These are phyloP conservation scores for Varanus salvator DNA, from an alignment of 2,113 vertebrate genomes.

Conservation along the genomic window DNA sequence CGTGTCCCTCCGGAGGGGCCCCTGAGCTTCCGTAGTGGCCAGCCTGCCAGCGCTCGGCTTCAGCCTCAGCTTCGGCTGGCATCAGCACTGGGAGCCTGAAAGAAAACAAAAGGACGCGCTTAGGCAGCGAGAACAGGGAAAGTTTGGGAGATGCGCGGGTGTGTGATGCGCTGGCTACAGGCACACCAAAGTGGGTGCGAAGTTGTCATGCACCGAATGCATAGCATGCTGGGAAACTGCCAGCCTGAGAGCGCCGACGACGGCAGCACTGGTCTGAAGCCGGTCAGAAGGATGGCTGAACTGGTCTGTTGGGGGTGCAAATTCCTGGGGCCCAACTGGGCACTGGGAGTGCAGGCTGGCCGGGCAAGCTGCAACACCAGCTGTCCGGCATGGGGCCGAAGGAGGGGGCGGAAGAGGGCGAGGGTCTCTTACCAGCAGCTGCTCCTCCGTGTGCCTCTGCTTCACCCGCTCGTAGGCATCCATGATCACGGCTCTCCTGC, in stretches of 20 bases:
- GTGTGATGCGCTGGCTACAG: neutral
- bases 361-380: neutral
- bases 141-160: neutral
- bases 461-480: constrained; percentile 3
- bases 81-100: neutral
- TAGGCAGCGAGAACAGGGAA: too few species aligned
- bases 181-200: neutral
- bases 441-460: neutral
- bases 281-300: too few species aligned
- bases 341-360: neutral
- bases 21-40: too few species aligned
- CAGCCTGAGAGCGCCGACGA: neutral
- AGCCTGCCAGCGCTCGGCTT: too few species aligned
- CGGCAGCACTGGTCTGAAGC: neutral
- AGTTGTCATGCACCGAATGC: too few species aligned
- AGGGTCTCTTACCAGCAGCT: neutral
- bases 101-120: neutral
- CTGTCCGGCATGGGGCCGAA: neutral
- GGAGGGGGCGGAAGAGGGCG: too few species aligned
- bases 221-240: too few species aligned
- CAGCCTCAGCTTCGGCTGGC: neutral
- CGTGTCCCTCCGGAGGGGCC: too few species aligned
- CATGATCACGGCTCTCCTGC: constrained; percentile 11
- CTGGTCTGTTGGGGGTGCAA: too few species aligned
- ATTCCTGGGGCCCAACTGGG: neutral